A percentile compares a stretch with the other conserved stretches of the same genome.
Evolutionary conservation across 2,888 invertebrate species (phyloP).

Genomic region (Pyrochroa serraticornis): DNA sequence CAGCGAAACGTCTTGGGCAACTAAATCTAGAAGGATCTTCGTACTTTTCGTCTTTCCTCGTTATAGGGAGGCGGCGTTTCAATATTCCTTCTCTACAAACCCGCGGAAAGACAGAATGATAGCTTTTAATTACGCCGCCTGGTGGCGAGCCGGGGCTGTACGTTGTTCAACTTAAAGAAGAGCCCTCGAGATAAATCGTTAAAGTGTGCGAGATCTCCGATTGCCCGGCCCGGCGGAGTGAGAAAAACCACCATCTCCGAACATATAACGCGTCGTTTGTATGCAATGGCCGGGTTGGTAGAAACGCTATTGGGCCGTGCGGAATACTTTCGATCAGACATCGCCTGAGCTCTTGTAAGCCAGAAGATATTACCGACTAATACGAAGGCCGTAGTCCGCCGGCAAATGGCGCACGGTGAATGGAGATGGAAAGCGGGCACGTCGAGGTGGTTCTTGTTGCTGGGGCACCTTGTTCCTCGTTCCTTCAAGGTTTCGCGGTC

Average conservation of each 20-base stretch:
- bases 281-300: constrained; percentile 43
- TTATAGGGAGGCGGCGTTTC: too few species aligned
- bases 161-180: constrained; percentile 17
- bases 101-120: too few species aligned
- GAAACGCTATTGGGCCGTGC: constrained; percentile 43
- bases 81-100: too few species aligned
- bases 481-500: constrained; percentile 12
- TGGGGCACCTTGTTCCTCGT: not conserved
- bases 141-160: not conserved
- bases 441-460: constrained; percentile 15
- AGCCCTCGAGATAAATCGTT: constrained; percentile 19
- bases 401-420: constrained; percentile 28
- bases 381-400: constrained; percentile 29
- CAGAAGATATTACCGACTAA: constrained; percentile 40
- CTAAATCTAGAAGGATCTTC: too few species aligned
- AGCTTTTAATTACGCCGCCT: too few species aligned
- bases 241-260: constrained; percentile 16
- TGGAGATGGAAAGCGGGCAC: constrained; percentile 8
- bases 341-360: constrained; percentile 40
- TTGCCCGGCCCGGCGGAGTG: constrained; percentile 12
- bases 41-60: too few species aligned
- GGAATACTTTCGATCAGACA: constrained; percentile 49
- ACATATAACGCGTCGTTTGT: constrained; percentile 46
- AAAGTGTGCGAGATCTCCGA: constrained; percentile 19
- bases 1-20: too few species aligned